phyloP scores from a whole-genome alignment of 2,797 vertebrate genomes.

The Falco concolor region DNA sequence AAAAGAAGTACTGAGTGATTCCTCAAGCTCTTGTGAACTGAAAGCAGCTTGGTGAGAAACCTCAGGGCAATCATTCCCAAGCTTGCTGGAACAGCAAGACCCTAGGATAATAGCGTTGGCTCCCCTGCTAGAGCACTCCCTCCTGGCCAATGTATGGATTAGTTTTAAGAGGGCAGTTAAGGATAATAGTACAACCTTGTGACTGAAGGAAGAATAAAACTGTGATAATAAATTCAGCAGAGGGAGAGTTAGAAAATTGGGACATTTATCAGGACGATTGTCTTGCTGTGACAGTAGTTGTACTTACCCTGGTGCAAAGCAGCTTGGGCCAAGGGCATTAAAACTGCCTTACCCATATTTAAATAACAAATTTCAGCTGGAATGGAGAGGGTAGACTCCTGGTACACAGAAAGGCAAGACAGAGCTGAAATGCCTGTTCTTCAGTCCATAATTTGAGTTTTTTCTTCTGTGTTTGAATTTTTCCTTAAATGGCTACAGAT shows the following conservation, averaged over 20 bases:
- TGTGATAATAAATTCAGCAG: neutral
- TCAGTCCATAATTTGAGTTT: neutral
- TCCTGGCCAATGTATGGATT: constrained; percentile 37
- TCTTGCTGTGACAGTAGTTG: neutral
- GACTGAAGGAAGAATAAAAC: constrained; percentile 5
- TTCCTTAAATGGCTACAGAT: neutral
- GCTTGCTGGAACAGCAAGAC: constrained; percentile 12
- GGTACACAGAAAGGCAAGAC: neutral
- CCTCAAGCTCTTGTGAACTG: constrained; percentile 13
- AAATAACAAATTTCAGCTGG: neutral
- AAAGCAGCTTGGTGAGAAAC: constrained; percentile 48
- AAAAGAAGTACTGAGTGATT: constrained; percentile 34
- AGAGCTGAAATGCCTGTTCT: neutral
- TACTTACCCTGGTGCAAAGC: neutral
- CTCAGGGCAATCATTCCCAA: constrained; percentile 44
- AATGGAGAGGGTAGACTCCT: neutral
- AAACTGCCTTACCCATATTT: neutral
- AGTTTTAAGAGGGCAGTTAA: constrained; percentile 1
- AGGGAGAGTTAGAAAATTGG: neutral
- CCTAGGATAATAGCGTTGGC: neutral
- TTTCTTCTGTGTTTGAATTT: neutral
- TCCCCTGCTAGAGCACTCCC: constrained; percentile 41
- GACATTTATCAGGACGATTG: neutral
- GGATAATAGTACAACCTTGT: constrained; percentile 4
- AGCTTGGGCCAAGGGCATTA: neutral